Conservation (phyloP, 2,113 vertebrate genomes). For the Recurvirostra avosetta region DNA sequence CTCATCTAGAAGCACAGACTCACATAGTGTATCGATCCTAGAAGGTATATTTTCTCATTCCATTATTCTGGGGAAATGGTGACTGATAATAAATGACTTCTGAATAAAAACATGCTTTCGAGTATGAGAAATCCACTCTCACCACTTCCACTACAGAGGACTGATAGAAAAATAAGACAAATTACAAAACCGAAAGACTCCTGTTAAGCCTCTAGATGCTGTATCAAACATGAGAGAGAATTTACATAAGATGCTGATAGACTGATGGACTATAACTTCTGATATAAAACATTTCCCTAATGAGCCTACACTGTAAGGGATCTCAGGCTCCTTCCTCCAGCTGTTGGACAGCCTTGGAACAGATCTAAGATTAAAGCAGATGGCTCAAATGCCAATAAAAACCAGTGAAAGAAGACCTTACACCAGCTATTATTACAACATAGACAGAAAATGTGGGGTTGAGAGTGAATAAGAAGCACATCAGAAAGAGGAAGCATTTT, state of each 20-base stretch:
- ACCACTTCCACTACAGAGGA: background rate
- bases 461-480: background rate
- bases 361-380: background rate
- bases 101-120: background rate
- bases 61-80: background rate
- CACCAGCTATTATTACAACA: background rate
- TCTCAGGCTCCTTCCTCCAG: background rate
- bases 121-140: background rate
- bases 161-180: background rate
- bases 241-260: background rate
- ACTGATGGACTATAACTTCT: background rate
- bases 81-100: background rate
- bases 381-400: background rate
- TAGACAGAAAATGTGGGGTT: background rate
- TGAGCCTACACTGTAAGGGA: background rate
- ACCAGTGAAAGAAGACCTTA: background rate
- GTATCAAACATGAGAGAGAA: background rate
- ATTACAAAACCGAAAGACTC: background rate
- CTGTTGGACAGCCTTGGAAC: background rate
- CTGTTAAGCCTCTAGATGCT: background rate
- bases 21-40: background rate
- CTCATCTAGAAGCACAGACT: background rate
- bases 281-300: background rate
- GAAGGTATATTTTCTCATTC: background rate
- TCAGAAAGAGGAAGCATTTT: background rate